Conservation (phyloP, 2,888 invertebrate genomes). For the Temnothorax unifasciatus region DNA sequence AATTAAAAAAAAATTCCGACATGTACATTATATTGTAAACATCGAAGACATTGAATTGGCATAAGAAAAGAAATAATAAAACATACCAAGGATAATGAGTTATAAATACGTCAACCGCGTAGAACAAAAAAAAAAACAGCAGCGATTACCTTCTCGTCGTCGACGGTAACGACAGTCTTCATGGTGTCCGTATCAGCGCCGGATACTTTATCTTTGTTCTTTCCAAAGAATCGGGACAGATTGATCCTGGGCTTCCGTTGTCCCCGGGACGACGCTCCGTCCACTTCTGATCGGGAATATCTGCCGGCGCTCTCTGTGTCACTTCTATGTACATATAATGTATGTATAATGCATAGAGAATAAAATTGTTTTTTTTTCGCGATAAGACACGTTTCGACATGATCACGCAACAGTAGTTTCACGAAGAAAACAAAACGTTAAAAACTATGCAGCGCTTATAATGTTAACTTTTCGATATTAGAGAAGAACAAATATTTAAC, state of each 20-base stretch:
- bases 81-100: neutral
- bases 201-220: constrained; percentile 86
- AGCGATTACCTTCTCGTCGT: constrained; percentile 83
- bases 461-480: neutral
- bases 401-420: neutral
- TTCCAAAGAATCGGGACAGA: constrained; percentile 84
- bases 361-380: neutral
- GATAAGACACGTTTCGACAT: neutral
- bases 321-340: constrained; percentile 86
- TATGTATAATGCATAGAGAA: constrained; percentile 40
- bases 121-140: neutral
- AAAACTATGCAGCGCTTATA: neutral
- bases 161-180: constrained; percentile 83
- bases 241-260: constrained; percentile 82
- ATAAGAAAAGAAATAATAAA: neutral
- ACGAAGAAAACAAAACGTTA: neutral
- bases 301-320: constrained; percentile 90
- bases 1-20: neutral
- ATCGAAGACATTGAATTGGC: neutral
- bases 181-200: constrained; percentile 85
- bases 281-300: constrained; percentile 84
- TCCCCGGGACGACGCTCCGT: constrained; percentile 76
- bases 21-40: neutral
- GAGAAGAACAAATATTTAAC: neutral
- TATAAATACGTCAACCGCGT: neutral